Percentiles rank a stretch among this genome's conserved stretches.
Evolutionary conservation across 2,797 vertebrate genomes (phyloP).

Genomic region (Acanthurus tractus): DNA sequence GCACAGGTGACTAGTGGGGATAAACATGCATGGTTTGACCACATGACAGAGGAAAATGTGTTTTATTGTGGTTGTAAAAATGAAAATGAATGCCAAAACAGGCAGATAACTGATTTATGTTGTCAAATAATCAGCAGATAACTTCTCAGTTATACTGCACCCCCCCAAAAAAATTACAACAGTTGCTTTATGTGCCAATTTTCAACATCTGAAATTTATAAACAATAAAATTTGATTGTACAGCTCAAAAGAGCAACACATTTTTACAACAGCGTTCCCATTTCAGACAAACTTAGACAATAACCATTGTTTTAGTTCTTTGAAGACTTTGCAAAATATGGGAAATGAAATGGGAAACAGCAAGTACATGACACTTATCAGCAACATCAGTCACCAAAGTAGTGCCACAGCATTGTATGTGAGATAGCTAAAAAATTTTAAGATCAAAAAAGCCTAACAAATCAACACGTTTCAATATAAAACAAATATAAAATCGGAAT

Average conservation of each 20-base stretch:
- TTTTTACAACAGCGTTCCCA: slow-evolving; percentile 5
- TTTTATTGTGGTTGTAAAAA: slow-evolving; percentile 72
- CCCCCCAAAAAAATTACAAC: slow-evolving; percentile 30
- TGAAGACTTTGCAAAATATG: slow-evolving; percentile 10
- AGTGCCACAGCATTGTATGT: slow-evolving; percentile 10
- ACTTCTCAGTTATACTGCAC: not conserved
- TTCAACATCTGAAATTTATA: slow-evolving; percentile 24
- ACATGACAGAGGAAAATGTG: slow-evolving; percentile 21
- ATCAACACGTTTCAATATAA: slow-evolving; percentile 24
- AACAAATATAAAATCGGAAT: slow-evolving; percentile 63
- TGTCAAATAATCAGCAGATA: slow-evolving; percentile 27
- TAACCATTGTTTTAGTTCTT: slow-evolving; percentile 35
- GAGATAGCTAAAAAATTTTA: slow-evolving; percentile 47
- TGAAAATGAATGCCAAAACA: slow-evolving; percentile 37
- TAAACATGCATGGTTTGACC: slow-evolving; percentile 9
- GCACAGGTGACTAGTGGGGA: not conserved
- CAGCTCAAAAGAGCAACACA: slow-evolving; percentile 29
- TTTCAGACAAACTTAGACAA: slow-evolving; percentile 26
- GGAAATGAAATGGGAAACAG: slow-evolving; percentile 22
- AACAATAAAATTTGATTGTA: slow-evolving; percentile 21
- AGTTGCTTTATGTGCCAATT: slow-evolving; percentile 1
- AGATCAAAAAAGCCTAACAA: slow-evolving; percentile 34
- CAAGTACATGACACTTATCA: slow-evolving; percentile 1
- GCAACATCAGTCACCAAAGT: slow-evolving; percentile 2
- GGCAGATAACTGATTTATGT: slow-evolving; percentile 3